Conservation (phyloP, 1,140 invertebrate species). For the Heliconius congener region DNA sequence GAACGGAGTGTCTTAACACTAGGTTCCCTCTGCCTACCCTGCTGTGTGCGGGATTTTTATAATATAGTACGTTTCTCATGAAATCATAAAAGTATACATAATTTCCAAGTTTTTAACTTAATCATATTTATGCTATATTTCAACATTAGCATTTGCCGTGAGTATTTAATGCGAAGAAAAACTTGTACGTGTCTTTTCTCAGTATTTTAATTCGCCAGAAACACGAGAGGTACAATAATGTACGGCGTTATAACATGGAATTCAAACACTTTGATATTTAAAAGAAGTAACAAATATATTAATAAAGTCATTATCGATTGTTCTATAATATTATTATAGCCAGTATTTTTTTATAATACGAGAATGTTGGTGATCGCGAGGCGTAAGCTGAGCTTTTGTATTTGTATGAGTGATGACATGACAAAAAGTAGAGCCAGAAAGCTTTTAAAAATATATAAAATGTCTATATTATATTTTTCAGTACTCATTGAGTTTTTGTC, state of each 20-base stretch:
- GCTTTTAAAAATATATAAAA: too few relatives aligned
- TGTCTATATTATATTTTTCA: not conserved
- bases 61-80: not conserved
- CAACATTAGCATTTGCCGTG: constrained; percentile 3
- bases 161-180: constrained; percentile 2
- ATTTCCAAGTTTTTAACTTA: not conserved
- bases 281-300: not conserved
- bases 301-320: not conserved
- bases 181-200: constrained; percentile 7
- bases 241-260: not conserved
- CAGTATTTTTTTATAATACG: too few relatives aligned
- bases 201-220: constrained; percentile 7
- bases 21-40: too few relatives aligned
- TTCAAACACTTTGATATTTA: not conserved
- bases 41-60: not conserved
- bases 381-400: too few relatives aligned
- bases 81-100: not conserved
- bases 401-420: too few relatives aligned
- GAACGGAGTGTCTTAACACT: too few relatives aligned
- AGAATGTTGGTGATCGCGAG: too few relatives aligned
- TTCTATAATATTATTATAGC: not conserved
- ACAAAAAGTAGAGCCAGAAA: too few relatives aligned
- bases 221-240: not conserved
- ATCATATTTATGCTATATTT: not conserved
- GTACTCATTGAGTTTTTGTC: not conserved